Percentiles rank a stretch among this genome's conserved stretches.
phyloP scores from a whole-genome alignment of 1,140 invertebrate species.

The Cherax quadricarinatus region DNA sequence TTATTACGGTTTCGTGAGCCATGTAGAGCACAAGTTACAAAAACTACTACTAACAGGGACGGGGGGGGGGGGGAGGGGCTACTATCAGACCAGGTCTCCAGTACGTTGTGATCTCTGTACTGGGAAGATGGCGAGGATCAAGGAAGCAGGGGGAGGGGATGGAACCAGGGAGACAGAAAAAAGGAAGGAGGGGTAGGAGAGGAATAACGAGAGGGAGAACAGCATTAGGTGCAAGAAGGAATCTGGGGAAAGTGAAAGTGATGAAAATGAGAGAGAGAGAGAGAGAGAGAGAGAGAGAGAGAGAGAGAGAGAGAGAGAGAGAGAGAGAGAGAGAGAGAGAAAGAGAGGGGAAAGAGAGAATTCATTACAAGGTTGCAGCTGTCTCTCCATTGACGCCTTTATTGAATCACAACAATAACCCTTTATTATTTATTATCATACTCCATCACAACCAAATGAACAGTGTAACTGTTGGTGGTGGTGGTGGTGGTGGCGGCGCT shows the following conservation, averaged over 20 bases:
- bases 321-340: not conserved
- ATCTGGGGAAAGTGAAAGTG: too few species aligned
- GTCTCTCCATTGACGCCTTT: not conserved
- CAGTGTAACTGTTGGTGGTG: not conserved
- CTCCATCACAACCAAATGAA: not conserved
- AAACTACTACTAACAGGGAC: too few species aligned
- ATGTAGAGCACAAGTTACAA: too few species aligned
- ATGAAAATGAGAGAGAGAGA: not conserved
- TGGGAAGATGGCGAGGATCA: too few species aligned
- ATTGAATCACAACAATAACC: conserved; percentile 7
- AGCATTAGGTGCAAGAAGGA: too few species aligned
- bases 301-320: not conserved
- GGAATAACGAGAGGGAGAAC: too few species aligned
- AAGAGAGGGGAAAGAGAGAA: not conserved
- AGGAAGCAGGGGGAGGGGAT: too few species aligned
- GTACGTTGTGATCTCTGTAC: too few species aligned
- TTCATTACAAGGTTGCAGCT: not conserved
- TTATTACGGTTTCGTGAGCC: too few species aligned
- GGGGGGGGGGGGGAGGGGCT: too few species aligned
- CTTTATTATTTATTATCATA: conserved; percentile 5
- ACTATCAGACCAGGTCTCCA: too few species aligned
- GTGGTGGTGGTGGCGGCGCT: not conserved
- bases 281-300: not conserved
- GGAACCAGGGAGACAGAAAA: not conserved
- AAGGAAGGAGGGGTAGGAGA: not conserved